phyloP scores from a whole-genome alignment of 23 tunicate genomes.

The Trididemnum nubilum region DNA sequence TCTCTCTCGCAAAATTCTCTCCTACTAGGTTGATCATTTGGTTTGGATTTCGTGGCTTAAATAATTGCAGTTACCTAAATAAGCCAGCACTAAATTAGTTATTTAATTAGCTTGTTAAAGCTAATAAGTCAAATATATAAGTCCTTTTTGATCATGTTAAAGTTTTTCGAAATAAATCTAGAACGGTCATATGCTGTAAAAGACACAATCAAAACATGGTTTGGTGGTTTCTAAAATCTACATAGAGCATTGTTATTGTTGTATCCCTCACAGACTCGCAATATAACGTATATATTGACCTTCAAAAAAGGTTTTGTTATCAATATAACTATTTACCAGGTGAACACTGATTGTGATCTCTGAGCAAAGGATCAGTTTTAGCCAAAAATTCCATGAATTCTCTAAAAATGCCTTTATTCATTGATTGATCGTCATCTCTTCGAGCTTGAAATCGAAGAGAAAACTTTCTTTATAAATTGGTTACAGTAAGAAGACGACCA shows the following conservation, averaged over 20 bases:
- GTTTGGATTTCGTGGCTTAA: neutral
- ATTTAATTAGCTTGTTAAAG: no score
- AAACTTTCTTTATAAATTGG: neutral
- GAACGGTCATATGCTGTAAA: no score
- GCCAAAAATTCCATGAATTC: neutral
- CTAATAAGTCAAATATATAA: no score
- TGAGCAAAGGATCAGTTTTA: neutral
- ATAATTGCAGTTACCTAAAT: neutral
- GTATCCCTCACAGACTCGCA: no score
- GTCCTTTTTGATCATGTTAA: no score
- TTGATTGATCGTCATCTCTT: neutral
- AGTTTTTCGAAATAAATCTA: no score
- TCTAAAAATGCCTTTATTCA: neutral
- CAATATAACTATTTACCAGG: neutral
- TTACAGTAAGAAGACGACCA: neutral
- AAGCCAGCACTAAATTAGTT: no score
- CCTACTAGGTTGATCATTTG: neutral
- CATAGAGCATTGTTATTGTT: no score
- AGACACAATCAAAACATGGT: no score
- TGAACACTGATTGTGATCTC: neutral
- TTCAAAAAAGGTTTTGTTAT: no score
- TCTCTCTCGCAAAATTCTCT: neutral
- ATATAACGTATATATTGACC: no score
- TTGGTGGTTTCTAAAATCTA: no score
- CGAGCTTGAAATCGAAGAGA: neutral